These are phyloP conservation scores for Oxyscelio sp. DNA, from an alignment of 2,888 invertebrate genomes.

Conservation along the genomic window DNA sequence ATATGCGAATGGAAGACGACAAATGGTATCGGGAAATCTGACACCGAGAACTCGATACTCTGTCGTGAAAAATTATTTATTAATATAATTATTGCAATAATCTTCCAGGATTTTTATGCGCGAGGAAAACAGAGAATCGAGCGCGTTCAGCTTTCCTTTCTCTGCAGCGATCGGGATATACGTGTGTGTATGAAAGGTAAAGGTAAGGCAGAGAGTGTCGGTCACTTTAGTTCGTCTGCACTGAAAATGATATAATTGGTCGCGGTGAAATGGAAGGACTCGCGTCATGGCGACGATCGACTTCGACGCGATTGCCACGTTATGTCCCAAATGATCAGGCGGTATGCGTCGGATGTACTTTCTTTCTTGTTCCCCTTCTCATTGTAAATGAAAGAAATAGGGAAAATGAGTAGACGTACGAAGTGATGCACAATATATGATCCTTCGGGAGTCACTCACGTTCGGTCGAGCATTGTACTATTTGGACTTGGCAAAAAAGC, in stretches of 20 bases:
- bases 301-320: conserved; percentile 38
- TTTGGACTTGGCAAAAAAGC: conserved; percentile 85
- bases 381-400: conserved; percentile 56
- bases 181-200: neutral
- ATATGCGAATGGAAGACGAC: conserved; percentile 4
- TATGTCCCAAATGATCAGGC: conserved; percentile 82
- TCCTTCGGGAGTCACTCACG: conserved; percentile 85
- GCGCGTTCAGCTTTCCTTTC: conserved; percentile 19
- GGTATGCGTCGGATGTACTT: conserved; percentile 79
- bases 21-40: conserved; percentile 6
- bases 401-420: conserved; percentile 72
- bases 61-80: conserved; percentile 12
- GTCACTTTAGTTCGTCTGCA: neutral
- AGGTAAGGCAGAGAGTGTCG: neutral
- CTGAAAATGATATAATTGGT: conserved; percentile 31
- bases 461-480: conserved; percentile 83
- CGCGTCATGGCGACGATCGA: conserved; percentile 71
- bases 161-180: neutral
- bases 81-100: conserved; percentile 26
- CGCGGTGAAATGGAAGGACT: conserved; percentile 17
- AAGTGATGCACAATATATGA: conserved; percentile 84
- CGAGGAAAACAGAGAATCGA: conserved; percentile 2
- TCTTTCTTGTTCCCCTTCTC: conserved; percentile 30
- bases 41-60: neutral
- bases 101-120: neutral